These are phyloP conservation scores for Macrosteles quadrilineatus DNA, from an alignment of 1,140 invertebrate genomes.

Conservation along the genomic window DNA sequence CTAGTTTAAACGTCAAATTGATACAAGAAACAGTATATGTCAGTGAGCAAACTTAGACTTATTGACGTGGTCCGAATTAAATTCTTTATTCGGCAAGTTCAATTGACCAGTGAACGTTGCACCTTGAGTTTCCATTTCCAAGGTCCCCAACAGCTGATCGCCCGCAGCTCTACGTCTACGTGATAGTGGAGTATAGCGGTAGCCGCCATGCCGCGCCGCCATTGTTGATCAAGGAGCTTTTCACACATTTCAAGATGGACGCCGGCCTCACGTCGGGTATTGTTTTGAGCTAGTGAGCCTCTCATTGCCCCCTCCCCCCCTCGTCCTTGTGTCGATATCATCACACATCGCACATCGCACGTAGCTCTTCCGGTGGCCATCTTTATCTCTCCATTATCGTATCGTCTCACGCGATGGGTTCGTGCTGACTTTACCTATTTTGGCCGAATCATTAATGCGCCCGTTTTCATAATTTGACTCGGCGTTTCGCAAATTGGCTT, in stretches of 20 bases:
- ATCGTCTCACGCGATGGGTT: not conserved
- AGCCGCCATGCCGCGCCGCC: too few relatives aligned
- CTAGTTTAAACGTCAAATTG: too few relatives aligned
- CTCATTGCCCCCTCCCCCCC: constrained; percentile 2
- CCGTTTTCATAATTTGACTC: not conserved
- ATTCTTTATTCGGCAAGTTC: too few relatives aligned
- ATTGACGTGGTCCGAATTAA: too few relatives aligned
- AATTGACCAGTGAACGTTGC: too few relatives aligned
- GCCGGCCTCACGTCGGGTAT: not conserved
- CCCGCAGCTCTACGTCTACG: too few relatives aligned
- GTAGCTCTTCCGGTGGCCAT: not conserved
- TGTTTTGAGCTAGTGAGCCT: not conserved
- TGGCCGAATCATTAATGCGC: not conserved
- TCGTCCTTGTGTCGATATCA: not conserved
- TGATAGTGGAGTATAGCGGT: too few relatives aligned
- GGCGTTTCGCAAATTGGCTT: not conserved
- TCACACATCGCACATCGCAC: not conserved
- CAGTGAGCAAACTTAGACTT: too few relatives aligned
- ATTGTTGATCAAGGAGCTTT: too few relatives aligned
- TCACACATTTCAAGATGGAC: constrained; percentile 4
- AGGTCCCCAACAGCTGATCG: too few relatives aligned
- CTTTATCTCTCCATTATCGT: constrained; percentile 2
- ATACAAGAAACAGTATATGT: too few relatives aligned
- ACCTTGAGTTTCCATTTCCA: too few relatives aligned
- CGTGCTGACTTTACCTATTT: not conserved